Percentiles rank a stretch among this genome's conserved stretches.
These are phyloP conservation scores for Meganola albula DNA, from an alignment of 2,888 invertebrate species.

Conservation along the genomic window DNA sequence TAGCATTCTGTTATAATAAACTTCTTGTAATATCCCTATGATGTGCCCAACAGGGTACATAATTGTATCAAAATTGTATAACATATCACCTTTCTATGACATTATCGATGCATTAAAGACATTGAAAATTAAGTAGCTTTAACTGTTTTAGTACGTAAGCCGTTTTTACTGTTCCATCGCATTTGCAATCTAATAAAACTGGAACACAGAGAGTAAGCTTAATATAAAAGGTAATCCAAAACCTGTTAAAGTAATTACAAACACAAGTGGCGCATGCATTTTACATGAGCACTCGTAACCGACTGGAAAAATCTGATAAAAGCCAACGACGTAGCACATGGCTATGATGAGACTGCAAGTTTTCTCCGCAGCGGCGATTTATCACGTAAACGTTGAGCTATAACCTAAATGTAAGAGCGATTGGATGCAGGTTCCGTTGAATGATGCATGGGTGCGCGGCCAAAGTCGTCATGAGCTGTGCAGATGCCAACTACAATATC, in stretches of 20 bases:
- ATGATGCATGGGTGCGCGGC: conserved; percentile 48
- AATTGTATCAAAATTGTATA: too few species aligned
- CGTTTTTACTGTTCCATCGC: too few species aligned
- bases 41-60: too few species aligned
- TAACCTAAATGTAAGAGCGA: conserved; percentile 48
- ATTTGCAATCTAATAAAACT: too few species aligned
- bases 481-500: conserved; percentile 32
- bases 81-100: too few species aligned
- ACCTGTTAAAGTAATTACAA: conserved; percentile 38
- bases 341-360: conserved; percentile 51
- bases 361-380: conserved; percentile 44
- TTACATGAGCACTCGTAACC: conserved; percentile 48
- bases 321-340: conserved; percentile 45
- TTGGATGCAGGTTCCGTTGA: conserved; percentile 54
- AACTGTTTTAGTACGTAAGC: too few species aligned
- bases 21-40: too few species aligned
- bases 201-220: too few species aligned
- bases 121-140: too few species aligned
- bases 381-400: conserved; percentile 43
- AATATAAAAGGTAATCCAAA: conserved; percentile 20
- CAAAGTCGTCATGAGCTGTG: conserved; percentile 30
- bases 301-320: conserved; percentile 54
- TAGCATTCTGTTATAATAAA: too few species aligned
- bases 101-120: too few species aligned
- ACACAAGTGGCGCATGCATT: conserved; percentile 44